phyloP scores from a whole-genome alignment of 2,113 vertebrate species.

The Tachuris rubrigastra region DNA sequence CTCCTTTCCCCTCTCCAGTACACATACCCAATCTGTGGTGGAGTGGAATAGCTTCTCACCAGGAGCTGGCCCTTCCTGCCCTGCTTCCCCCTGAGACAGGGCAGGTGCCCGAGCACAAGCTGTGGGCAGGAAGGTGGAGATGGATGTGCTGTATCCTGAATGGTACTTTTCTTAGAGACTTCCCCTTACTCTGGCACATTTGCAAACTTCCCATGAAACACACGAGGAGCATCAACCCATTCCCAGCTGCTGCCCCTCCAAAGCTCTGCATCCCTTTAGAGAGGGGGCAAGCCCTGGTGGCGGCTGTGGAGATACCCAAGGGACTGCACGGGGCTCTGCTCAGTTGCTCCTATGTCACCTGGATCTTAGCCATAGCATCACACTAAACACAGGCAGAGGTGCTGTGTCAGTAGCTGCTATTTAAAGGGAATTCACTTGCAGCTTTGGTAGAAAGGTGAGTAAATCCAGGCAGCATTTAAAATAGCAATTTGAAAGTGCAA shows the following conservation, averaged over 20 bases:
- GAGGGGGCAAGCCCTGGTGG: background rate
- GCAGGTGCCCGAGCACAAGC: background rate
- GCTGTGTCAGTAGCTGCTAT: slow-evolving; percentile 28
- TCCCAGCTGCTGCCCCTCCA: background rate
- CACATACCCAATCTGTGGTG: background rate
- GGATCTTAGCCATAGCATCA: background rate
- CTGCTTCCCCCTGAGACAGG: background rate
- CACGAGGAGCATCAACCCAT: background rate
- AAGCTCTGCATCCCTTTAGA: background rate
- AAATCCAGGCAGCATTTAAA: slow-evolving; percentile 28
- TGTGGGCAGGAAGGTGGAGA: background rate
- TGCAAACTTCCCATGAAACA: background rate
- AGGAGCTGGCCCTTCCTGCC: background rate
- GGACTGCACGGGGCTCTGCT: background rate
- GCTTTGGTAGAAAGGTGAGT: background rate
- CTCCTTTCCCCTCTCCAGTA: background rate
- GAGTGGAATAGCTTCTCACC: background rate
- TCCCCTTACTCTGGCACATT: background rate
- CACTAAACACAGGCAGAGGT: background rate
- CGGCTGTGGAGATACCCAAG: background rate
- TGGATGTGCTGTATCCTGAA: slow-evolving; percentile 5
- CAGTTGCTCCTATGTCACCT: background rate
- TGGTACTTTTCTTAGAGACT: slow-evolving; percentile 23
- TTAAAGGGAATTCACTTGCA: slow-evolving; percentile 10
- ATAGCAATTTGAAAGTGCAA: background rate